These are phyloP conservation scores for Aurelia sp. DNA, from an alignment of 30 jellyfish, hydroid and myxozoan species.

Conservation along the genomic window DNA sequence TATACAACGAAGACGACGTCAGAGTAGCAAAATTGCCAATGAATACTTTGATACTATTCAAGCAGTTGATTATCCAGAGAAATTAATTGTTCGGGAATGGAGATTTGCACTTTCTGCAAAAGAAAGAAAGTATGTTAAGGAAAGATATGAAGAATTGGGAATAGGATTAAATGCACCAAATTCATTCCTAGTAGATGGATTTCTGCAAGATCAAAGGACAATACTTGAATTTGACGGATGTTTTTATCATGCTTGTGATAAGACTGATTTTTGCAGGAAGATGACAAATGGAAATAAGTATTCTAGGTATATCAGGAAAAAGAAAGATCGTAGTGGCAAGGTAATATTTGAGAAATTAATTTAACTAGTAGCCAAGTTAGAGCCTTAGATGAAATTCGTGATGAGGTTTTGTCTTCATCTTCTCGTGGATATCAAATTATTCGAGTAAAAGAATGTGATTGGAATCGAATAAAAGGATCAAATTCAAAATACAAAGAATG, in stretches of 20 bases:
- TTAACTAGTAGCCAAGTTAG: neutral
- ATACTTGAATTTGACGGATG: slow-evolving; percentile 19
- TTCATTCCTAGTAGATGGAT: neutral
- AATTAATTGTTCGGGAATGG: neutral
- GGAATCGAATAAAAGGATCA: too few relatives aligned
- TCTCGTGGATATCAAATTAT: neutral
- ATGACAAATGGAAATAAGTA: neutral
- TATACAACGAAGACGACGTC: too few relatives aligned
- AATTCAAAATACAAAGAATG: too few relatives aligned
- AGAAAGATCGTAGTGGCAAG: too few relatives aligned
- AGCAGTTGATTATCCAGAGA: neutral
- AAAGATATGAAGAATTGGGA: neutral
- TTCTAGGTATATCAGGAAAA: neutral
- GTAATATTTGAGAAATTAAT: too few relatives aligned
- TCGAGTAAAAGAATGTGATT: neutral
- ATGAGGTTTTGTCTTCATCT: neutral
- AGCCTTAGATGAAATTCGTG: neutral
- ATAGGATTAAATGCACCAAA: neutral
- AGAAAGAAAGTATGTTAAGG: neutral
- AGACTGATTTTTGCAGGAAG: neutral
- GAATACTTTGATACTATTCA: neutral
- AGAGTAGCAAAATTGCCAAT: neutral
- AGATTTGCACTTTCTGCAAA: neutral
- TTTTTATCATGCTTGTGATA: slow-evolving; percentile 9
- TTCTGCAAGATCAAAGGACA: neutral